These are phyloP conservation scores for Coturnix japonica DNA, from an alignment of 2,113 vertebrate species.

Conservation along the genomic window DNA sequence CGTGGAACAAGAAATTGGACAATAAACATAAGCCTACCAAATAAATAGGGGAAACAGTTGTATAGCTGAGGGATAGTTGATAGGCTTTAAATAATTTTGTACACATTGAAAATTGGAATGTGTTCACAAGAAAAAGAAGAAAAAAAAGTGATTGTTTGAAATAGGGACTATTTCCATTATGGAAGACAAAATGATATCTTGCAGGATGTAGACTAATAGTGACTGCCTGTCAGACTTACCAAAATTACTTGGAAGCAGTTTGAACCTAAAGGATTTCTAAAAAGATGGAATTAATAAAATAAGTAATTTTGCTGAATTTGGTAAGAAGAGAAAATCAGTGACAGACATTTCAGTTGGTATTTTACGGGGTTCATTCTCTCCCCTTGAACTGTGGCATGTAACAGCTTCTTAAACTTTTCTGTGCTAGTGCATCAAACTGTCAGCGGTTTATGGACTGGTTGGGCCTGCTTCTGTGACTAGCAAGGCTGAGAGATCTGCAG, in stretches of 20 bases:
- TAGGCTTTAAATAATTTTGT: neutral
- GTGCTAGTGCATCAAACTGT: neutral
- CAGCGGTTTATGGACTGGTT: no score
- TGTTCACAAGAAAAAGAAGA: neutral
- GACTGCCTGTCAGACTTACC: neutral
- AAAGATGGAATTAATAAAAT: neutral
- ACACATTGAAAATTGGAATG: neutral
- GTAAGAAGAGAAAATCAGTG: neutral
- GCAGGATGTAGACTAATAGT: rapidly evolving
- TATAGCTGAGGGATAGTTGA: neutral
- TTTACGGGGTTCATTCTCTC: neutral
- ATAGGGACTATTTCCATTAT: neutral
- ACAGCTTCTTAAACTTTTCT: neutral
- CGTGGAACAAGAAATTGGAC: neutral
- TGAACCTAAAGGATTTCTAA: neutral
- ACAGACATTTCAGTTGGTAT: neutral
- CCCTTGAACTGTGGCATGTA: neutral
- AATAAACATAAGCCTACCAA: neutral
- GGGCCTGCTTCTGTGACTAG: no score
- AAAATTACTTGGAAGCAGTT: neutral
- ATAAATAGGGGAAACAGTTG: neutral
- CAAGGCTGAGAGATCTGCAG: no score
- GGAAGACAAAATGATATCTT: neutral
- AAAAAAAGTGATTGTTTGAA: no score
- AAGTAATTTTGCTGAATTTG: neutral